Percentiles rank a stretch among this genome's conserved stretches.
These are phyloP conservation scores for Noctua fimbriata DNA, from an alignment of 2,888 invertebrate genomes.

Conservation along the genomic window DNA sequence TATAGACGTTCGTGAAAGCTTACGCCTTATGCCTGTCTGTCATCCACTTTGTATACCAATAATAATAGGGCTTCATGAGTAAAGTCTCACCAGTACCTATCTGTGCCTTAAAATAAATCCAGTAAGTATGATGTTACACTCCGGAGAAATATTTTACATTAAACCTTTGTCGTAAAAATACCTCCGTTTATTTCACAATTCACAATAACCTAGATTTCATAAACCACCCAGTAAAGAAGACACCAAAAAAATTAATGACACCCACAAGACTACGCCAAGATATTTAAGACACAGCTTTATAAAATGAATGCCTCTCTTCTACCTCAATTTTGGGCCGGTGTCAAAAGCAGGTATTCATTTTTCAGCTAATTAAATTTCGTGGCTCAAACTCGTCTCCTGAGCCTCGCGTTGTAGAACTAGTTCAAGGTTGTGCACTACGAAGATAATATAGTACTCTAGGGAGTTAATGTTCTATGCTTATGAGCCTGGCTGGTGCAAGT, in stretches of 20 bases:
- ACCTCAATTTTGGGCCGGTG: conserved; percentile 58
- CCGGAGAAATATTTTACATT: conserved; percentile 19
- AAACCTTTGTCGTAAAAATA: neutral
- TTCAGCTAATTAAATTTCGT: conserved; percentile 63
- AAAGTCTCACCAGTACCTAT: neutral
- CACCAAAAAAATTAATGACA: conserved; percentile 39
- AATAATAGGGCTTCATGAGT: neutral
- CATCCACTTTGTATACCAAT: neutral
- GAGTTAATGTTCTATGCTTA: conserved; percentile 53
- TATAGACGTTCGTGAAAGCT: neutral
- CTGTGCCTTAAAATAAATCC: neutral
- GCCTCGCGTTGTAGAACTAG: conserved; percentile 54
- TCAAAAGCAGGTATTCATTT: conserved; percentile 64
- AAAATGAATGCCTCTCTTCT: conserved; percentile 53
- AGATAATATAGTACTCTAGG: conserved; percentile 55
- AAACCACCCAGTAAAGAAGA: conserved; percentile 32
- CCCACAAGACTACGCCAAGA: conserved; percentile 51
- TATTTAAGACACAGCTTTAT: conserved; percentile 58
- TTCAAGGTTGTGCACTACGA: conserved; percentile 58
- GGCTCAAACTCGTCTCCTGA: conserved; percentile 51
- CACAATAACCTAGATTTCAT: conserved; percentile 19
- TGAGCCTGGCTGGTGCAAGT: conserved; percentile 35
- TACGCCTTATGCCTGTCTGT: neutral
- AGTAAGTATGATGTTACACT: neutral
- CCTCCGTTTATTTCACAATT: conserved; percentile 11